Percentiles rank a stretch among this genome's conserved stretches.
Conservation (phyloP, 2,888 invertebrate genomes). For the Megastigmus dorsalis region DNA sequence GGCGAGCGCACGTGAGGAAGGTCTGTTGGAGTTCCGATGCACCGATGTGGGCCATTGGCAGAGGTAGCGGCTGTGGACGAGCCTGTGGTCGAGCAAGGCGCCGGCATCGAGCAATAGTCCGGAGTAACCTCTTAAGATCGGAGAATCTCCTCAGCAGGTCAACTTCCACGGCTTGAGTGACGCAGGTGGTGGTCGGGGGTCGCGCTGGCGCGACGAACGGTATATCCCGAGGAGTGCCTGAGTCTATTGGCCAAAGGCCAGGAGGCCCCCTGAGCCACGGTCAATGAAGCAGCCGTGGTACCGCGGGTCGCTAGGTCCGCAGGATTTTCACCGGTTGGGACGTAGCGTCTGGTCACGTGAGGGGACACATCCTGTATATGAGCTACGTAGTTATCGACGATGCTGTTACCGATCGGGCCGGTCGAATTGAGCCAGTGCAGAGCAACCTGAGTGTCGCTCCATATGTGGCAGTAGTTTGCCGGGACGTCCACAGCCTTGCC, state of each 20-base stretch:
- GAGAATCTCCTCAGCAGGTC: no score
- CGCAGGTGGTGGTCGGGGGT: no score
- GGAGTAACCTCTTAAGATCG: no score
- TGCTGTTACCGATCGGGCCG: neutral
- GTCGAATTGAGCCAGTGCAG: constrained; percentile 9
- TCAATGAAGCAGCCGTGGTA: neutral
- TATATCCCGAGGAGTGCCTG: neutral
- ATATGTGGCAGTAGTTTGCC: neutral
- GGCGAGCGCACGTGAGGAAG: neutral
- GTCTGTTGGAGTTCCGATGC: neutral
- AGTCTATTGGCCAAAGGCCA: neutral
- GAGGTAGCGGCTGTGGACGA: neutral
- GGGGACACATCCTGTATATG: neutral
- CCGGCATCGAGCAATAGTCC: no score
- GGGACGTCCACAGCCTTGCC: neutral
- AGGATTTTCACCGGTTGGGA: neutral
- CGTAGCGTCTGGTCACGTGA: neutral
- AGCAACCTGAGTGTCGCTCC: neutral
- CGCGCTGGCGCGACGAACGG: neutral
- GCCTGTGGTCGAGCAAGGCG: no score
- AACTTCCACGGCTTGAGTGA: no score
- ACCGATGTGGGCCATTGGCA: neutral
- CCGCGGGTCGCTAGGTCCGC: neutral
- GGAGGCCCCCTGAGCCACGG: neutral
- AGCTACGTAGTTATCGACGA: constrained; percentile 8